Evolutionary conservation across 2,113 vertebrate species (phyloP).

Genomic region (Corvus moneduloides): DNA sequence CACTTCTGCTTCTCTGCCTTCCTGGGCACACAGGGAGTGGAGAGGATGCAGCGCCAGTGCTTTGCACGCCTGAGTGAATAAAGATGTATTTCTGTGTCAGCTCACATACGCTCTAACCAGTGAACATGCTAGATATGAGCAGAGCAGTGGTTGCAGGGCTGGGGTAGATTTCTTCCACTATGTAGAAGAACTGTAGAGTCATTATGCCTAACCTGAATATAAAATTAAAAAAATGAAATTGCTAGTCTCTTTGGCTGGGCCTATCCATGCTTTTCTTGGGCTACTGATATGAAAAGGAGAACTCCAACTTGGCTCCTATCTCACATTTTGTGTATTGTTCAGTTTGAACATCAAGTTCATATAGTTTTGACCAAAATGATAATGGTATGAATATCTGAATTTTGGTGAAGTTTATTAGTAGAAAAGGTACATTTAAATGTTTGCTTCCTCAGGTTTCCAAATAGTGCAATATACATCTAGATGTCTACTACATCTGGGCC

Average conservation of each 20-base stretch:
- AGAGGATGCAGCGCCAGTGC: neutral
- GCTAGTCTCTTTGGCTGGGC: neutral
- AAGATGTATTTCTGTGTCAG: neutral
- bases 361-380: neutral
- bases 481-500: neutral
- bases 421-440: neutral
- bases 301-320: neutral
- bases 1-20: neutral
- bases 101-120: neutral
- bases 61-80: neutral
- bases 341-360: neutral
- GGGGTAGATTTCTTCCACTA: neutral
- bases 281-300: neutral
- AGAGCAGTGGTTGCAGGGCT: neutral
- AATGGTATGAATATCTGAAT: neutral
- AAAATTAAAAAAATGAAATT: neutral
- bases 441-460: neutral
- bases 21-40: neutral
- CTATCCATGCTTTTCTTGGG: neutral
- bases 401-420: neutral
- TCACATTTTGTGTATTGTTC: neutral
- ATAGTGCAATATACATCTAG: fast-evolving
- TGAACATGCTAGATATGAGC: neutral
- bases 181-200: neutral
- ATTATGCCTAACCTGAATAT: neutral